phyloP scores from a whole-genome alignment of 2,888 invertebrate genomes.

The Cremastinae sp. region DNA sequence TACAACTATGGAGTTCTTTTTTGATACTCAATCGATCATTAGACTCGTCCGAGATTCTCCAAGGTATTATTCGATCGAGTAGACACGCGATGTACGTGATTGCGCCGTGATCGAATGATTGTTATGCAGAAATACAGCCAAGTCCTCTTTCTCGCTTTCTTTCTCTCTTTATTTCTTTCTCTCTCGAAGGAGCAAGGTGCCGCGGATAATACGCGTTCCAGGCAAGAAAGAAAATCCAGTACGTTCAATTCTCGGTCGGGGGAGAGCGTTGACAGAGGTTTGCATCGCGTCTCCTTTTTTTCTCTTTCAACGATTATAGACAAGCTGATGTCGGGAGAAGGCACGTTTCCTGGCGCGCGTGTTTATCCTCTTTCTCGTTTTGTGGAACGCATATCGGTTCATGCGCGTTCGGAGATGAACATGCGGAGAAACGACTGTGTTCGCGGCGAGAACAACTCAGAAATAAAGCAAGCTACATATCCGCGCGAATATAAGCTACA shows the following conservation, averaged over 20 bases:
- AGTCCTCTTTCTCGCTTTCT: conserved; percentile 4
- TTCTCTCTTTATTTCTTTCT: not conserved
- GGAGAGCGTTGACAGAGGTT: conserved; percentile 24
- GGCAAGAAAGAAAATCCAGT: conserved; percentile 56
- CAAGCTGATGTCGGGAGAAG: conserved; percentile 29
- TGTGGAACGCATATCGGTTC: conserved; percentile 40
- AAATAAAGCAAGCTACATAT: conserved; percentile 30
- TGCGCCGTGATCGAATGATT: conserved; percentile 24
- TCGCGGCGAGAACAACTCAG: conserved; percentile 39
- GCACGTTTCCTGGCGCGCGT: conserved; percentile 48
- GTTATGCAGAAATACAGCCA: conserved; percentile 30
- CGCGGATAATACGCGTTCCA: conserved; percentile 59
- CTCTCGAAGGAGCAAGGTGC: conserved; percentile 36
- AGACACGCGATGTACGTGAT: conserved; percentile 32
- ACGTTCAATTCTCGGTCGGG: conserved; percentile 43
- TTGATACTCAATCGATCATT: not conserved
- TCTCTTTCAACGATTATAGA: conserved; percentile 36
- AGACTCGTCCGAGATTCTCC: conserved; percentile 1
- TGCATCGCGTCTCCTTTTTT: conserved; percentile 44
- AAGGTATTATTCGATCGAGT: conserved; percentile 30
- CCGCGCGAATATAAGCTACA: conserved; percentile 35
- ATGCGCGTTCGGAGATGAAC: conserved; percentile 22
- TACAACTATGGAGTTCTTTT: not conserved
- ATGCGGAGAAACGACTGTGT: conserved; percentile 48
- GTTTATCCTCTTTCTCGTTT: conserved; percentile 36